Base-by-base conservation (phyloP, 2,888 invertebrate species). In the Cerceris rybyensis region DNA sequence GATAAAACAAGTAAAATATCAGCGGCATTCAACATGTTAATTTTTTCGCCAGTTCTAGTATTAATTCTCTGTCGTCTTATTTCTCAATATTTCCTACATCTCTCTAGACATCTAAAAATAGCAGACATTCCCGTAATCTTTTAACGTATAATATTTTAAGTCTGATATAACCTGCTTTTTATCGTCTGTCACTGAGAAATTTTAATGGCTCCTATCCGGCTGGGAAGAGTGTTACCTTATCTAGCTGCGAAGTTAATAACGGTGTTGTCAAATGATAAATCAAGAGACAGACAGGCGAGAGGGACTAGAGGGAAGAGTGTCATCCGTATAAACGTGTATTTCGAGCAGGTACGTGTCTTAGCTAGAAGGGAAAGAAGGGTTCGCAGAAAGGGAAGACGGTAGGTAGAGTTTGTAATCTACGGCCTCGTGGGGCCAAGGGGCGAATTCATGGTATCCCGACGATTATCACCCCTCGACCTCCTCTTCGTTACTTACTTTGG, bases 401-500 rank as follows among this genome's bases (percentile, higher is more conserved):
- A 70, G 76, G 17, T 66, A 78, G 82, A 74, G 78, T 80, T 86
- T 77, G 82, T 85, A 86, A 88, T 88, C 84, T 84, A 85, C 75
- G 73, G 75, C 72, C 80, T 79, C 83, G 64, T 64, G 82, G 77
- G 80, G 82, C 83, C 80, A 75, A 79, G 75, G 86, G 85, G 74
- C 78, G 82, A 87, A 83, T 85, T 80, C 80, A 81, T 58, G 75
- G 81, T 84, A 83, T 89, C 86, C 85, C 76, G 77, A 81, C 86
- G 88, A 88, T 88, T 88, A 88, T 87, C 88, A 83, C 87, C 83
- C 86, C 84, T 83, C 82, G 83, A 81, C 78, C 80, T 77, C 75
- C 58, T 78, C 71, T 80, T 84, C 77, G 78, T 88, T 84, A 78
- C 83, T 82, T 82, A 82, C 75, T 64, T 67, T 43, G 66, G 60